A percentile compares a stretch with the other conserved stretches of the same genome.
These are phyloP conservation scores for Ennomos erosarius DNA, from an alignment of 2,888 invertebrate species.

Conservation along the genomic window DNA sequence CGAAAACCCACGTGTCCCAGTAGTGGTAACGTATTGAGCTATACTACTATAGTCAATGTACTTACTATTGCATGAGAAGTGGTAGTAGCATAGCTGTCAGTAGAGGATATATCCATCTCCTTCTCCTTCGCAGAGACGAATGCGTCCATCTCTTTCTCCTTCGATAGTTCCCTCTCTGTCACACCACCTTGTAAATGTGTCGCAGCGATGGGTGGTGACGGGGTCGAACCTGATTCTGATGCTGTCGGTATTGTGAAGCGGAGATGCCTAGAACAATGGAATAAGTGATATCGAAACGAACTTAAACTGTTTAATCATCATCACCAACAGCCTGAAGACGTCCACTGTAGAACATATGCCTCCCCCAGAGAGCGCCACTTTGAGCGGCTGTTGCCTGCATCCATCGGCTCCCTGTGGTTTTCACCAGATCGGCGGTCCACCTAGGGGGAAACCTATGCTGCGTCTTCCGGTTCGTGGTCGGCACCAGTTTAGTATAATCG, in stretches of 20 bases:
- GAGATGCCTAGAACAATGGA: constrained; percentile 57
- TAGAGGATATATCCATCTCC: constrained; percentile 50
- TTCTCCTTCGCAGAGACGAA: constrained; percentile 39
- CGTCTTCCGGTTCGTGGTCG: too few species aligned
- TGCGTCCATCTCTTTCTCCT: constrained; percentile 2
- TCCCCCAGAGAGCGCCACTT: too few species aligned
- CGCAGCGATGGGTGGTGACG: constrained; percentile 51
- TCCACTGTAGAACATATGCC: too few species aligned
- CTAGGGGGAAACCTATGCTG: too few species aligned
- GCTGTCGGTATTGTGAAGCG: constrained; percentile 76
- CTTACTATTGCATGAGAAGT: constrained; percentile 58
- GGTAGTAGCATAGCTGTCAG: constrained; percentile 56
- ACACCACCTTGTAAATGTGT: constrained; percentile 9
- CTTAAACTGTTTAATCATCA: too few species aligned
- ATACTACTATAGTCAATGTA: constrained; percentile 6
- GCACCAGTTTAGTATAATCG: too few species aligned
- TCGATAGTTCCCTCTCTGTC: constrained; percentile 45
- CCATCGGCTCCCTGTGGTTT: too few species aligned
- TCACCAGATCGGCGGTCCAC: too few species aligned
- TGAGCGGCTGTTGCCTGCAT: too few species aligned
- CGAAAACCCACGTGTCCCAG: too few species aligned
- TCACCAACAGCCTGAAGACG: too few species aligned
- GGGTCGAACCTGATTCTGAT: constrained; percentile 64
- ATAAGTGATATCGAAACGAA: not conserved
- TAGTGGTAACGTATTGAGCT: too few species aligned